phyloP scores from a whole-genome alignment of 2,113 vertebrate species.

The Spilogale gracilis region DNA sequence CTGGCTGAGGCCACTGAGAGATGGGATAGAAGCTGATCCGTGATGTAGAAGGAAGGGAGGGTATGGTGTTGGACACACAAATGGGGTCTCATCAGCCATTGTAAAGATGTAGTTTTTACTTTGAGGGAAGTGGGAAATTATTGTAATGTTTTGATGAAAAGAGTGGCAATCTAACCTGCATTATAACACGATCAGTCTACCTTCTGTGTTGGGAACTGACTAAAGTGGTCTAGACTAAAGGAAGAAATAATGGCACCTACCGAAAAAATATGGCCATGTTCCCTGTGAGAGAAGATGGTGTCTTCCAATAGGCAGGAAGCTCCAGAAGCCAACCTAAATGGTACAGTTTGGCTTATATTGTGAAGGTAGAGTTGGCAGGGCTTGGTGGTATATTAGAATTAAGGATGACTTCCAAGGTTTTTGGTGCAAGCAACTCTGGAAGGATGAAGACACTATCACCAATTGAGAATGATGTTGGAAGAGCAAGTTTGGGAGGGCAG shows the following conservation, averaged over 20 bases:
- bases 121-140: neutral
- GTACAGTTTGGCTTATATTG: rapidly evolving
- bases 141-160: neutral
- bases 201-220: neutral
- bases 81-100: too few relatives aligned
- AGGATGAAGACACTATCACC: neutral
- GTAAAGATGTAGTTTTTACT: neutral
- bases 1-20: neutral
- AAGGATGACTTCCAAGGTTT: neutral
- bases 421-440: neutral
- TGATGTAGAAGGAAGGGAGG: neutral
- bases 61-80: rapidly evolving
- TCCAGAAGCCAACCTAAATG: too few relatives aligned
- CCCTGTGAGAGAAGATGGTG: neutral
- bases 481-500: neutral
- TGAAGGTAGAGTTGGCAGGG: too few relatives aligned
- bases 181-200: neutral
- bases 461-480: neutral
- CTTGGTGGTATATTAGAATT: neutral
- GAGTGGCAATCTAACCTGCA: neutral
- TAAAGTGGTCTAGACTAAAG: neutral
- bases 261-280: neutral
- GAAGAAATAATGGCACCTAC: neutral
- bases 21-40: neutral
- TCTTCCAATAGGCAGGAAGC: neutral